A percentile compares a stretch with the other conserved stretches of the same genome.
These are phyloP conservation scores for Urocynchramus pylzowi DNA, from an alignment of 2,113 vertebrate species.

Conservation along the genomic window DNA sequence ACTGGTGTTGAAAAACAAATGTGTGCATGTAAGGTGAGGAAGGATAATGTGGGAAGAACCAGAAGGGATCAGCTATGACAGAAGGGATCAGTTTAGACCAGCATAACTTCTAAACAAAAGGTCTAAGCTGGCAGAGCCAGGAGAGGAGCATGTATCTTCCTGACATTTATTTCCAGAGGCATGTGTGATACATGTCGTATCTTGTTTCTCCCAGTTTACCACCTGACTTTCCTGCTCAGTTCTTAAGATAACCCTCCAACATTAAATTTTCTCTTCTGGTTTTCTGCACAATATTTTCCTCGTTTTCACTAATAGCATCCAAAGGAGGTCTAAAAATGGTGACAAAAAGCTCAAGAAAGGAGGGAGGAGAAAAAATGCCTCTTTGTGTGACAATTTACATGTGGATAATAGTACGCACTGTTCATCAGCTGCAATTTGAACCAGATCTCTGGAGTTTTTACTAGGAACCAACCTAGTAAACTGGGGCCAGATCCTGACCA, in stretches of 20 bases:
- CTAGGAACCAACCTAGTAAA: background rate
- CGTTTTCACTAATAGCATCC: background rate
- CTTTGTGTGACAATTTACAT: background rate
- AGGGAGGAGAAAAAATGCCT: background rate
- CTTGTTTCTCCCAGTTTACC: background rate
- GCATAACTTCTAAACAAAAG: background rate
- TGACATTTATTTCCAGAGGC: background rate
- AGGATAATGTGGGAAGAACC: background rate
- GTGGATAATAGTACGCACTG: background rate
- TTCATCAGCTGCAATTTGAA: background rate
- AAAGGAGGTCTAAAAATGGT: background rate
- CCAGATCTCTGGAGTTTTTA: background rate
- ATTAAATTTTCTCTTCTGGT: background rate
- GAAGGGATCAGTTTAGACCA: background rate
- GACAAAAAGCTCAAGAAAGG: background rate
- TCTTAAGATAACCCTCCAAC: background rate
- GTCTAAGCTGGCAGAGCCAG: background rate
- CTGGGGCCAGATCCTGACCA: background rate
- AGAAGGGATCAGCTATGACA: background rate
- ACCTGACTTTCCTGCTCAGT: background rate
- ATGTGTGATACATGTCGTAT: background rate
- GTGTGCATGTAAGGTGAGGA: background rate
- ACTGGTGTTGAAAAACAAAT: background rate
- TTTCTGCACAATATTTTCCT: background rate
- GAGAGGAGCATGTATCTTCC: background rate